phyloP scores from a whole-genome alignment of 2,113 vertebrate genomes.

The Chrysochloris asiatica region DNA sequence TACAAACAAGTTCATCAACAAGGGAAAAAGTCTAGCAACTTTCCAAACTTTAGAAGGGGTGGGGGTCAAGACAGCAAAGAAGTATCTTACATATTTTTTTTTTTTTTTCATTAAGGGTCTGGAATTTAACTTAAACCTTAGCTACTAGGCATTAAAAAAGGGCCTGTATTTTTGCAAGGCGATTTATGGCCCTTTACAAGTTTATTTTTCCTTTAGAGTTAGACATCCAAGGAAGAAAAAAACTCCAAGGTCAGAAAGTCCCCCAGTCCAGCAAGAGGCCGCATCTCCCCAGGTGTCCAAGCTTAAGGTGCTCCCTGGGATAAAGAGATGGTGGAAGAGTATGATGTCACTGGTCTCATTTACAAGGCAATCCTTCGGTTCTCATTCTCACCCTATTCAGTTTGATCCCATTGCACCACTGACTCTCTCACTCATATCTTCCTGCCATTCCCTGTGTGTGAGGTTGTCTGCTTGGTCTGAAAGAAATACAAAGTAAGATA shows the following conservation, averaged over 20 bases:
- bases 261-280: conserved; percentile 34
- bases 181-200: conserved; percentile 76
- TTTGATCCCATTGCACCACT: not conserved
- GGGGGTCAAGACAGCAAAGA: conserved; percentile 27
- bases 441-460: not conserved
- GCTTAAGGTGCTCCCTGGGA: conserved; percentile 3
- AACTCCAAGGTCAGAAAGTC: conserved; percentile 57
- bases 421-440: not conserved
- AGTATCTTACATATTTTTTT: conserved; percentile 18
- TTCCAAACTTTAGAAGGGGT: conserved; percentile 14
- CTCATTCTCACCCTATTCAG: not conserved
- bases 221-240: conserved; percentile 67
- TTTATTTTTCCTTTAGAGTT: conserved; percentile 73
- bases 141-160: conserved; percentile 60
- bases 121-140: conserved; percentile 76
- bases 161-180: conserved; percentile 72
- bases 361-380: not conserved
- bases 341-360: not conserved
- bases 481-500: not conserved
- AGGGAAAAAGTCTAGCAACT: not conserved
- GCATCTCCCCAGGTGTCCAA: not conserved
- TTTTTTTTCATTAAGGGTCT: not conserved
- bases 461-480: not conserved
- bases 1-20: not conserved
- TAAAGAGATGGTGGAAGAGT: not conserved